Percentiles rank a stretch among this genome's conserved stretches.
Evolutionary conservation across 1,140 invertebrate species (phyloP).

Genomic region (Aphidius gifuensis): DNA sequence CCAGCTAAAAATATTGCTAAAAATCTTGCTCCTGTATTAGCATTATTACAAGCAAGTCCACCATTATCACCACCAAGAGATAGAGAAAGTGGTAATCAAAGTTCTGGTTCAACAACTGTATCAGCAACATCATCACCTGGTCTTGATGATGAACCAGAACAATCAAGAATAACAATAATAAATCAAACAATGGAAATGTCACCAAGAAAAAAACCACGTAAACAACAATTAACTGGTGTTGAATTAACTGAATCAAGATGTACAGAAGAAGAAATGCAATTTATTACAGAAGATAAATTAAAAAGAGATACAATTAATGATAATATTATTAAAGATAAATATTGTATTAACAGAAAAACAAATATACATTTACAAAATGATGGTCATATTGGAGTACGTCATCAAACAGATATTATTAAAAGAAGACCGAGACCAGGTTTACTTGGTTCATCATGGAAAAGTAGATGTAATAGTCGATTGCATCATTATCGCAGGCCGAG

Average conservation of each 20-base stretch:
- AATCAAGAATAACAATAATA: constrained; percentile 43
- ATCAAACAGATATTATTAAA: constrained; percentile 33
- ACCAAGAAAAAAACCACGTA: constrained; percentile 58
- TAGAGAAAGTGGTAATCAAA: constrained; percentile 52
- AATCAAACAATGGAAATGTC: constrained; percentile 53
- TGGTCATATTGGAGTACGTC: constrained; percentile 27
- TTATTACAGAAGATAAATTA: constrained; percentile 61
- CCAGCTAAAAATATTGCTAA: constrained; percentile 59
- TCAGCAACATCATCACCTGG: constrained; percentile 75
- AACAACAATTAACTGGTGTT: constrained; percentile 49
- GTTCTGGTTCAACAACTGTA: constrained; percentile 71
- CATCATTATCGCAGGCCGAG: constrained; percentile 84
- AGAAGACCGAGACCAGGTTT: constrained; percentile 44
- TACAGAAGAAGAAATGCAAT: constrained; percentile 69
- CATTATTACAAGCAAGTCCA: constrained; percentile 50
- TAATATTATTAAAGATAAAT: constrained; percentile 34
- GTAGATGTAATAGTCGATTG: constrained; percentile 60
- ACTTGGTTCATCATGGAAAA: constrained; percentile 53
- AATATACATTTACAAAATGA: constrained; percentile 30
- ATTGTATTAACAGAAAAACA: constrained; percentile 35
- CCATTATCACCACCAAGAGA: constrained; percentile 55
- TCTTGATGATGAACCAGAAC: constrained; percentile 63
- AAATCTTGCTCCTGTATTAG: constrained; percentile 60
- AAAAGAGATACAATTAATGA: constrained; percentile 55
- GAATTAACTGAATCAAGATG: constrained; percentile 52